Evolutionary conservation across 2,888 invertebrate genomes (phyloP), one percentile per base, ranked within the genome.

Genomic region (Reticulitermes lucifugus): DNA sequence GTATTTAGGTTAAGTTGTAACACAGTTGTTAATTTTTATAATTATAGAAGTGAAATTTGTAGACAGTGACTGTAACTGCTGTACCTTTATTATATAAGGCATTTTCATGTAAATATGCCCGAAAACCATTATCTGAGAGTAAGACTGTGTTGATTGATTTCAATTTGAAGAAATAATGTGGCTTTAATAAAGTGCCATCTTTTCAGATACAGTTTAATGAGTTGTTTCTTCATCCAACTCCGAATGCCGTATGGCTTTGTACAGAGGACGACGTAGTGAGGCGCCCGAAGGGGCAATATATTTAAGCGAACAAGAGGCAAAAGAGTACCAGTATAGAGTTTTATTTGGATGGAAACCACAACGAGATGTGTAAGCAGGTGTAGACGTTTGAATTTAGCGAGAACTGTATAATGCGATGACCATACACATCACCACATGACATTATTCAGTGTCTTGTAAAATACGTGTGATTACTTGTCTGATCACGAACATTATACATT

Each of bases 331-430:
- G 7, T 81, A 29, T n/a, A 51, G 25, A 43, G 2, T 81, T 14
- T 70, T 81, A 81, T 4, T 59, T 43, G 70, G 70, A 10, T 81
- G 81, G 81, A n/a, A 65, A 81, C 81, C 81, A 70, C 22, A 81
- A 70, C 3, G 81, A 12, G 81, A 81, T 43, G 81, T 81, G 81
- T 81, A 81, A 81, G 81, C 35, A 65, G 12, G 0, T 65, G n/a
- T 6, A n/a, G 55, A 55, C 2, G 55, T 55, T 55, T 55, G 55
- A 55, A 55, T 18, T 55, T 55, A 9, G 4, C 9, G 12, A 46
- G 0, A 46, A 46, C 46, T 7, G 46, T 55, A 18, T 18, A 55
- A 18, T 55, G 18, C 14, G 55, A 18, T 55, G 14, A 55, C 55
- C 55, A 55, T 55, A 18, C 55, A 55, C 2, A 14, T 18, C 18